Conservation (phyloP, 92 coral and sea anemone genomes). For the Phenganax marumi region DNA sequence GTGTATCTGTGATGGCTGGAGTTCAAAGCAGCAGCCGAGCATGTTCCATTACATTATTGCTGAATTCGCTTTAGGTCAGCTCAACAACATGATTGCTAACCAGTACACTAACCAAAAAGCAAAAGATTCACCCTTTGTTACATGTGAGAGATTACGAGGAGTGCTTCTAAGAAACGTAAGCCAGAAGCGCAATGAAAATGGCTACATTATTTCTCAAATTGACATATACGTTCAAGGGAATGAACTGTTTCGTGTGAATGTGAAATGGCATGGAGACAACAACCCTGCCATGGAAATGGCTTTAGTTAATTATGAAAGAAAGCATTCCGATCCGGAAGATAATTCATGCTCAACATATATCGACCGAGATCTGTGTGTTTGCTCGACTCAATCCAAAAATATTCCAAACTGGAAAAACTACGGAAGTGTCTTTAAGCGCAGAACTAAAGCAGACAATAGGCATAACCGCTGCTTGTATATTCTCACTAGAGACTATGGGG, state of each 20-base stretch:
- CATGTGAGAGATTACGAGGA: slow-evolving; percentile 60
- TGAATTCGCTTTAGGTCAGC: slow-evolving; percentile 78
- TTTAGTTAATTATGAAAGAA: slow-evolving; percentile 48
- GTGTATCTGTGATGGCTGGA: slow-evolving; percentile 73
- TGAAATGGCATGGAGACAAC: slow-evolving; percentile 48
- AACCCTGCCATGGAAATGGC: slow-evolving; percentile 52
- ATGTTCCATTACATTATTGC: slow-evolving; percentile 61
- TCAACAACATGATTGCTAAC: slow-evolving; percentile 62
- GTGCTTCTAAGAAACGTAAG: slow-evolving; percentile 45
- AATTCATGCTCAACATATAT: slow-evolving; percentile 60
- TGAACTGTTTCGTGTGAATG: slow-evolving; percentile 64
- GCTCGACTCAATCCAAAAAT: slow-evolving; percentile 39
- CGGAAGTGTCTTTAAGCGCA: slow-evolving; percentile 42
- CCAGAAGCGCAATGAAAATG: slow-evolving; percentile 49
- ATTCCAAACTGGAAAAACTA: slow-evolving; percentile 36
- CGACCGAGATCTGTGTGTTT: slow-evolving; percentile 74
- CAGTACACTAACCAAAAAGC: slow-evolving; percentile 48
- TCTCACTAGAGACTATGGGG: slow-evolving; percentile 52
- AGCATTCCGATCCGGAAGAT: slow-evolving; percentile 46
- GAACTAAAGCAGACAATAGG: slow-evolving; percentile 59
- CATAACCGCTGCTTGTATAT: slow-evolving; percentile 62
- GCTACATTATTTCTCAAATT: slow-evolving; percentile 42
- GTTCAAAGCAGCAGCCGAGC: slow-evolving; percentile 46
- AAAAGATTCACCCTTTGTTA: slow-evolving; percentile 34
- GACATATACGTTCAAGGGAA: slow-evolving; percentile 59